Evolutionary conservation across 2,888 invertebrate species (phyloP).

Genomic region (Hypolimnas misippus): DNA sequence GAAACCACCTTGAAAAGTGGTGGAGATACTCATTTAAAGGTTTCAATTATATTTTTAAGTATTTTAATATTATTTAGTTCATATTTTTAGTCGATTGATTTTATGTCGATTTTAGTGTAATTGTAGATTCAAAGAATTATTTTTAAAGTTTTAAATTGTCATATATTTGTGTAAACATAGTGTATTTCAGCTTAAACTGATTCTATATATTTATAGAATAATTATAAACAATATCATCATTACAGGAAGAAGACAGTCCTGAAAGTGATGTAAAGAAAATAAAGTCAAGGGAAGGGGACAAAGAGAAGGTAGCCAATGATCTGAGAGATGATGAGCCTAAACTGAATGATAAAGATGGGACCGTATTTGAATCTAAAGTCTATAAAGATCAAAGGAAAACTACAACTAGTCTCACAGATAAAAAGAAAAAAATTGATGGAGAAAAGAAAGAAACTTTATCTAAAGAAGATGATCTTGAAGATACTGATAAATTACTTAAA

Average conservation of each 20-base stretch:
- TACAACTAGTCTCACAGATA: conserved; percentile 65
- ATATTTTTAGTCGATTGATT: not conserved
- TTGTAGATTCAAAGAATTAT: no score
- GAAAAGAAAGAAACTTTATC: conserved; percentile 70
- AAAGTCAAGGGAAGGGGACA: conserved; percentile 77
- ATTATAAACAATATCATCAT: conserved; percentile 23
- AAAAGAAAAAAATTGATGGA: conserved; percentile 74
- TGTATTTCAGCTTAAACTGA: not conserved
- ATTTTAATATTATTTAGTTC: not conserved
- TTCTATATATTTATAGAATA: no score
- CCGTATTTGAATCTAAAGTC: conserved; percentile 72
- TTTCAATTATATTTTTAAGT: conserved; percentile 41
- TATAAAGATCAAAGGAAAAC: conserved; percentile 73
- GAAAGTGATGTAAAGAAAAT: conserved; percentile 78
- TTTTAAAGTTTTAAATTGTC: no score
- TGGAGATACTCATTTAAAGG: conserved; percentile 73
- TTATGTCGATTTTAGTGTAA: not conserved
- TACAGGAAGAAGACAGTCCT: conserved; percentile 72
- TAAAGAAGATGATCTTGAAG: conserved; percentile 76
- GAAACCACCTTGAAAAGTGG: conserved; percentile 72
- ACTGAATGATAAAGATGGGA: conserved; percentile 62
- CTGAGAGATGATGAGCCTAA: conserved; percentile 66
- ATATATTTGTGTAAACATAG: not conserved
- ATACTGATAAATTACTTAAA: conserved; percentile 66
- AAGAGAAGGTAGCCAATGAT: conserved; percentile 62